These are phyloP conservation scores for Noctilio leporinus DNA, from an alignment of 2,113 vertebrate genomes.

Conservation along the genomic window DNA sequence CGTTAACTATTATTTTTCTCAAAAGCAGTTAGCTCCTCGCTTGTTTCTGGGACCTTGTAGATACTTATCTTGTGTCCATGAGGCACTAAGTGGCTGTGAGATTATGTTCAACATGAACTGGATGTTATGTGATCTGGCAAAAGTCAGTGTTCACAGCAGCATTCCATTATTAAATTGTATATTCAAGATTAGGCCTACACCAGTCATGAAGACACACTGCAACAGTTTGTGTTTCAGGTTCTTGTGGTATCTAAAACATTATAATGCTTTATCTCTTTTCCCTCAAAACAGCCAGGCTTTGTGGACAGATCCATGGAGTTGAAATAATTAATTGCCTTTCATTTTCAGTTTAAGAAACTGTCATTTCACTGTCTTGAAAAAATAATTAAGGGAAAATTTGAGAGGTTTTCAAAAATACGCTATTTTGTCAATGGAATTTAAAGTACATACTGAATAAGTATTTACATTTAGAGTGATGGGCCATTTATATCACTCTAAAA, in stretches of 20 bases:
- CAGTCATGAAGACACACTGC: neutral
- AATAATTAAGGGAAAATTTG: constrained; percentile 37
- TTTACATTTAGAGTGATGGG: constrained; percentile 27
- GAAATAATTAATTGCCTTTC: constrained; percentile 48
- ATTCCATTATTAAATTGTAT: neutral
- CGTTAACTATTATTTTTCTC: neutral
- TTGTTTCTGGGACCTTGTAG: neutral
- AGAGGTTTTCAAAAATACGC: constrained; percentile 42
- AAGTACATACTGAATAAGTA: constrained; percentile 49
- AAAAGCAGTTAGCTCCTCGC: neutral
- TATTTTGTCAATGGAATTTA: constrained; percentile 42
- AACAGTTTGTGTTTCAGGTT: neutral
- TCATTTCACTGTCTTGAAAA: constrained; percentile 27
- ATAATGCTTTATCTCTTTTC: neutral
- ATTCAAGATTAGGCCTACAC: neutral
- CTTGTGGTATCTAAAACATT: neutral
- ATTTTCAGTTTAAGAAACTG: neutral
- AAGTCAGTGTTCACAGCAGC: neutral
- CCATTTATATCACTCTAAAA: neutral
- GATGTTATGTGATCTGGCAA: neutral
- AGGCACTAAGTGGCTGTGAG: neutral
- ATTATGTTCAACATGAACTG: neutral
- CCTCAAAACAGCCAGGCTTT: neutral
- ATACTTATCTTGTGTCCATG: neutral
- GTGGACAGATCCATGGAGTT: neutral